These are phyloP conservation scores for Phycodurus eques DNA, from an alignment of 2,113 vertebrate species.

Conservation along the genomic window DNA sequence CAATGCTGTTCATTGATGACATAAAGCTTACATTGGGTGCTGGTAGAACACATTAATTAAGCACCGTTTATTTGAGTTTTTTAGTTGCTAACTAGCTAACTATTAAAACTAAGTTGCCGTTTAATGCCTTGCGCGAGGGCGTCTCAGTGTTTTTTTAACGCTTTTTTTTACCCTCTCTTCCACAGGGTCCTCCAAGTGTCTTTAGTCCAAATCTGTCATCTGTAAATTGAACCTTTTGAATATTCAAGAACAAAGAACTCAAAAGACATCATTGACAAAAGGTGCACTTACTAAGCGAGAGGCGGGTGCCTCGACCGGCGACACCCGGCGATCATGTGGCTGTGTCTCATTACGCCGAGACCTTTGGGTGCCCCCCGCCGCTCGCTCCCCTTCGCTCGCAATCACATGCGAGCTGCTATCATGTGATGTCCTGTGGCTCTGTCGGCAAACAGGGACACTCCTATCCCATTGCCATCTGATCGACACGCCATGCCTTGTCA, in stretches of 20 bases:
- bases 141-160: too few species aligned
- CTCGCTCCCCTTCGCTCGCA: conserved; percentile 29
- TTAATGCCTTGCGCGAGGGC: too few species aligned
- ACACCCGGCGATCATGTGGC: conserved; percentile 65
- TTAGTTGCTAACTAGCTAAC: too few species aligned
- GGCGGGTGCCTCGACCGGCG: conserved; percentile 30
- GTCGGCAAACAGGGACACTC: conserved; percentile 92
- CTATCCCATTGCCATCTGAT: conserved; percentile 88
- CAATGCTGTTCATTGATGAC: too few species aligned
- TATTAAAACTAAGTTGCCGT: too few species aligned
- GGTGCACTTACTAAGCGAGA: conserved; percentile 51
- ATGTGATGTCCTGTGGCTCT: conserved; percentile 84
- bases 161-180: too few species aligned
- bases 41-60: too few species aligned
- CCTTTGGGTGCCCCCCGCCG: conserved; percentile 58
- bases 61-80: too few species aligned
- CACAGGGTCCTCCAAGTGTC: too few species aligned
- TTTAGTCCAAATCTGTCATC: too few species aligned
- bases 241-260: not conserved
- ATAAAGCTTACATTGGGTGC: too few species aligned
- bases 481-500: conserved; percentile 85
- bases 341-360: conserved; percentile 50
- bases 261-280: conserved; percentile 36
- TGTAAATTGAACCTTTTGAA: too few species aligned
- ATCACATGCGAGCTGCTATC: conserved; percentile 78